Percentiles rank a stretch among this genome's conserved stretches.
Evolutionary conservation across 92 coral and sea anemone genomes (phyloP).

Genomic region (Actinernus sp.): DNA sequence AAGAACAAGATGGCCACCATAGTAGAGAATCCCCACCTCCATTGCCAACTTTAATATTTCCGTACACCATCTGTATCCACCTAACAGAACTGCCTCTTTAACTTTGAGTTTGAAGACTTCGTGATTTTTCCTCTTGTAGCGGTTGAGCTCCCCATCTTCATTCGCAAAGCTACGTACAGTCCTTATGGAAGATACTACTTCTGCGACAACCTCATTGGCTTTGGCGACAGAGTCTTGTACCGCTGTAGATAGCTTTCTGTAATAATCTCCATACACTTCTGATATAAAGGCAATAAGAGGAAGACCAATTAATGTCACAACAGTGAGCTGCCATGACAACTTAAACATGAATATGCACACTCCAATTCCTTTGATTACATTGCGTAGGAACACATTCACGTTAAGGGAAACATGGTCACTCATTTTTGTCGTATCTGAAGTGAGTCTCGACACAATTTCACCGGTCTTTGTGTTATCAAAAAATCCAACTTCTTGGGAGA

Average conservation of each 20-base stretch:
- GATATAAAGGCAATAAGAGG: slow-evolving; percentile 88
- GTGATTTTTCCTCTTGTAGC: slow-evolving; percentile 69
- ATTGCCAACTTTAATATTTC: slow-evolving; percentile 72
- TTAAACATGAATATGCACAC: slow-evolving; percentile 93
- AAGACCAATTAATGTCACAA: slow-evolving; percentile 73
- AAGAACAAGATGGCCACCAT: slow-evolving; percentile 96
- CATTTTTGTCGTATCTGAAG: slow-evolving; percentile 97
- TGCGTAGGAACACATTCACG: slow-evolving; percentile 91
- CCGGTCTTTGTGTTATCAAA: slow-evolving; percentile 95
- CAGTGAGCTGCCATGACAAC: slow-evolving; percentile 90
- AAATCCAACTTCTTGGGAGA: slow-evolving; percentile 92
- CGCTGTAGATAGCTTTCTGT: slow-evolving; percentile 81
- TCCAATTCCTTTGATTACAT: slow-evolving; percentile 83
- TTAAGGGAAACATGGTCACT: slow-evolving; percentile 95
- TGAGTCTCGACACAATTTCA: slow-evolving; percentile 90
- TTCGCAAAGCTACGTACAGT: slow-evolving; percentile 99
- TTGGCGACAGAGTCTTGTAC: slow-evolving; percentile 94
- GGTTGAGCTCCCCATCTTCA: slow-evolving; percentile 77
- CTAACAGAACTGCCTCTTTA: slow-evolving; percentile 85
- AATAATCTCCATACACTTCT: slow-evolving; percentile 88
- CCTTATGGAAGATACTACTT: slow-evolving; percentile 96
- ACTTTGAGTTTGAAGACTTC: slow-evolving; percentile 70
- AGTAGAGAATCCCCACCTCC: slow-evolving; percentile 85
- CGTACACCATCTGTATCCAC: slow-evolving; percentile 96
- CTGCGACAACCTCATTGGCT: slow-evolving; percentile 95